These are phyloP conservation scores for Caprella mutica DNA, from an alignment of 2,888 invertebrate species.

Conservation along the genomic window DNA sequence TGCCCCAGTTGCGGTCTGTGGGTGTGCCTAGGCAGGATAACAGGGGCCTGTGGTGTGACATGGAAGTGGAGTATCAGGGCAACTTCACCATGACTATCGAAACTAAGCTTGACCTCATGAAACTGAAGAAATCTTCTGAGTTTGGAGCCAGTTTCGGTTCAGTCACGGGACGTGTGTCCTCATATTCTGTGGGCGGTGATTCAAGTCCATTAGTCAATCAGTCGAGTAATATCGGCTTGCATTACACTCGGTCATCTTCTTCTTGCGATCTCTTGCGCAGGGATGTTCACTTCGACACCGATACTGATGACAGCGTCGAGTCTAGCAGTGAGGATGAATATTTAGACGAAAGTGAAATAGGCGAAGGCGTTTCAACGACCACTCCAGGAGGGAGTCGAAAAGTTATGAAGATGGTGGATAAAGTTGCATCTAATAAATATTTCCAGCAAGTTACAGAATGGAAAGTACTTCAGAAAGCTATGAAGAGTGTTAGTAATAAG, in stretches of 20 bases:
- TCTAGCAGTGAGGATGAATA: slow-evolving; percentile 58
- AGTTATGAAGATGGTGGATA: slow-evolving; percentile 68
- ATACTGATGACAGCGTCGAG: slow-evolving; percentile 66
- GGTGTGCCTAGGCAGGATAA: slow-evolving; percentile 59
- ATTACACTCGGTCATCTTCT: slow-evolving; percentile 21
- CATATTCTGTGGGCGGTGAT: slow-evolving; percentile 17
- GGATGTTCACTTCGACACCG: slow-evolving; percentile 55
- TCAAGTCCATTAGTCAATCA: neutral
- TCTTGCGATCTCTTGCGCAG: slow-evolving; percentile 22
- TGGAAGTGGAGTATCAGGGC: slow-evolving; percentile 68
- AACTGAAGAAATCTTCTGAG: slow-evolving; percentile 45
- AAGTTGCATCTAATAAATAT: slow-evolving; percentile 69
- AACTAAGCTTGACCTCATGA: slow-evolving; percentile 75
- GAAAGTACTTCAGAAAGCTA: slow-evolving; percentile 72
- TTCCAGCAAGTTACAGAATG: slow-evolving; percentile 82
- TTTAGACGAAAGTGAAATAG: slow-evolving; percentile 29
- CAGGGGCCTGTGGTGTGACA: slow-evolving; percentile 77
- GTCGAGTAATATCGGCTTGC: neutral
- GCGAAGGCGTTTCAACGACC: neutral
- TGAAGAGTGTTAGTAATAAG: slow-evolving; percentile 82
- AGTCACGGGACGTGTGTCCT: slow-evolving; percentile 17
- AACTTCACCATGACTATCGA: slow-evolving; percentile 67
- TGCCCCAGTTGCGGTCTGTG: slow-evolving; percentile 54
- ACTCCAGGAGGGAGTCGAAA: slow-evolving; percentile 22
- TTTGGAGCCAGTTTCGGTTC: slow-evolving; percentile 16